Conservation (phyloP, 2,113 vertebrate genomes). For the Pachyramphus minor region DNA sequence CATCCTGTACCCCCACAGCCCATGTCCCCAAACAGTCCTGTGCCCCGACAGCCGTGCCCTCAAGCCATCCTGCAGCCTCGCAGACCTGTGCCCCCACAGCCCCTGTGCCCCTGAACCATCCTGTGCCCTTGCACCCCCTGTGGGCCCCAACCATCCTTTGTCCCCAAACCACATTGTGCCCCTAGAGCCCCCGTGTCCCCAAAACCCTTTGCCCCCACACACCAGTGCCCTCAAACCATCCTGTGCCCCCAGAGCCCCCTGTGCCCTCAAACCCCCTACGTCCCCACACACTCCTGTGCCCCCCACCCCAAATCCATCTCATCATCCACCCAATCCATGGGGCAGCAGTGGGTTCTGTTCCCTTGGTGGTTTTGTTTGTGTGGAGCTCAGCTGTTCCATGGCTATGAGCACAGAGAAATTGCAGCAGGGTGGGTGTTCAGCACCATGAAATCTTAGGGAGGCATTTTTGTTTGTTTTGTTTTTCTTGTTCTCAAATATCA, state of each 20-base stretch:
- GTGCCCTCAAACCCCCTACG: not conserved
- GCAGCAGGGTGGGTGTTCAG: not conserved
- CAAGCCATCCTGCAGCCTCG: too few relatives aligned
- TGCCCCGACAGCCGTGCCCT: too few relatives aligned
- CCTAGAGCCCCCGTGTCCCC: too few relatives aligned
- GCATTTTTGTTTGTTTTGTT: not conserved
- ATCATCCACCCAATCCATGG: rapidly evolving
- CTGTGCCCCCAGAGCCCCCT: too few relatives aligned
- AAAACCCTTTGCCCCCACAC: not conserved
- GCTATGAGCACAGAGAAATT: not conserved
- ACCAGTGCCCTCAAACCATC: not conserved
- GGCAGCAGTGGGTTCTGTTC: not conserved
- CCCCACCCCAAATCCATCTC: not conserved
- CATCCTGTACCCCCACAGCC: too few relatives aligned
- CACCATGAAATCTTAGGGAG: not conserved
- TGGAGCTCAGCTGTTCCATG: not conserved
- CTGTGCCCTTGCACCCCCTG: too few relatives aligned
- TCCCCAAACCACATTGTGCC: too few relatives aligned
- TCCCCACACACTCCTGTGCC: not conserved
- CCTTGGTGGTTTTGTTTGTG: not conserved
- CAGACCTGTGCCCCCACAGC: too few relatives aligned
- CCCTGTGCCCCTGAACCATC: too few relatives aligned
- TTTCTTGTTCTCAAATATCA: not conserved
- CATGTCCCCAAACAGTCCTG: too few relatives aligned
- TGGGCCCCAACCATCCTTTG: too few relatives aligned